Base-by-base conservation (phyloP, 30 jellyfish, hydroid and myxozoan genomes). In the Chrysaora quinquecirrha region DNA sequence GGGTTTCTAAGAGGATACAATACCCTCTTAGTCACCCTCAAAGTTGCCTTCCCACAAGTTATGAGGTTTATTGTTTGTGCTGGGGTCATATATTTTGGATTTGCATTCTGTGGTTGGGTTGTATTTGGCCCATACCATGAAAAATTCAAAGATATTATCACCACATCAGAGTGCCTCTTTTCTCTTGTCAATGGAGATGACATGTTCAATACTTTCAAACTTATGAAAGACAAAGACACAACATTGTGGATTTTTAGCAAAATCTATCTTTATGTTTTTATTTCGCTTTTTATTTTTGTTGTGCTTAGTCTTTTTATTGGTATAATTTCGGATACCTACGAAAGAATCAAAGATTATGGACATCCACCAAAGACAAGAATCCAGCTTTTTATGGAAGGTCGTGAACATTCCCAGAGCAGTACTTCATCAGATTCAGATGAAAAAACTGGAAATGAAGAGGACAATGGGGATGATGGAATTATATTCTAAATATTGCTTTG, bases 101-200 rank as follows among this genome's bases (percentile, higher is more conserved):
- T 94, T 67, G 69, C 88, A 10, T 89, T 94, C 60, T 94, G 97
- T 81, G 99, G 99, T 27, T 94, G 97, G 97, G 90, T 94, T 54
- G 95, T 94, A 19, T 84, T 94, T 82, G 99, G 97, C 10, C 97
- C 99, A 29, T 94, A 94, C 56, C 99, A 94, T 58, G 85, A 75
- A 60, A 94, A 94, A 90, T 95, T 95, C 89, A 89, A 83, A 24
- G 75, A 64, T 58, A 86, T 95, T 0, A 22, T 69, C 70, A 78
- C 78, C 30, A 95, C 99, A 2, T 84, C 97, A 48, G 97, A 95
- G 64, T 95, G 99, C 75, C 76, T 95, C 47, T 95, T 76, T 73
- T 85, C 99, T 32, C 89, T 95, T 30, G 90, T 95, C 29, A 95
- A 88, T 76, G 99, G 99, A 7, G 99, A 95, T 76, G 99, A 95